Evolutionary conservation across 2,113 vertebrate species (phyloP).

Genomic region (Picathartes gymnocephalus): DNA sequence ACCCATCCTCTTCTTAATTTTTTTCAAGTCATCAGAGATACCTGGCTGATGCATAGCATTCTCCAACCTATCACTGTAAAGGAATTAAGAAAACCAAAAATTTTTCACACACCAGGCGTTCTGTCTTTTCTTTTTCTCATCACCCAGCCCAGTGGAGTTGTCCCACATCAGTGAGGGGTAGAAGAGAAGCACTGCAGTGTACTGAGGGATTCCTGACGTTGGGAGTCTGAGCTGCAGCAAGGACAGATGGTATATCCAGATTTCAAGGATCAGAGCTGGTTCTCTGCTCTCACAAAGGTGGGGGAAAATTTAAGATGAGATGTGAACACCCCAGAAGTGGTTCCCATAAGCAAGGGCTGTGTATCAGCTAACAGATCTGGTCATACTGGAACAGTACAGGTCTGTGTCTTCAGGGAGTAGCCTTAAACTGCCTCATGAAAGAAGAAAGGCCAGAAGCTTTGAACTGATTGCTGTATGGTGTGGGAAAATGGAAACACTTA

Average conservation of each 20-base stretch:
- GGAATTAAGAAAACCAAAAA: background rate
- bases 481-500: background rate
- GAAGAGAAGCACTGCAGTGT: background rate
- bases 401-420: background rate
- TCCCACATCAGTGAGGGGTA: background rate
- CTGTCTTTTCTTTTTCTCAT: background rate
- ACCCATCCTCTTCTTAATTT: constrained; percentile 79
- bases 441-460: background rate
- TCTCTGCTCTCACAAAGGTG: background rate
- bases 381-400: background rate
- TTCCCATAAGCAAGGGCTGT: background rate
- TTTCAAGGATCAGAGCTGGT: background rate
- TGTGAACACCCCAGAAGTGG: background rate
- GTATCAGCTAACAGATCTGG: background rate
- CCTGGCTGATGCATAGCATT: constrained; percentile 75
- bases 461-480: background rate
- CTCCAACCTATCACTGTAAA: constrained; percentile 72
- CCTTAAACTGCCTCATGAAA: background rate
- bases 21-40: constrained; percentile 83
- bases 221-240: background rate
- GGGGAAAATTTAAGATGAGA: background rate
- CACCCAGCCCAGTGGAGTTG: background rate
- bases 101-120: background rate
- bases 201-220: background rate
- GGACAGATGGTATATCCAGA: background rate